Evolutionary conservation across 2,113 vertebrate genomes (phyloP).

Genomic region (Sprattus sprattus): DNA sequence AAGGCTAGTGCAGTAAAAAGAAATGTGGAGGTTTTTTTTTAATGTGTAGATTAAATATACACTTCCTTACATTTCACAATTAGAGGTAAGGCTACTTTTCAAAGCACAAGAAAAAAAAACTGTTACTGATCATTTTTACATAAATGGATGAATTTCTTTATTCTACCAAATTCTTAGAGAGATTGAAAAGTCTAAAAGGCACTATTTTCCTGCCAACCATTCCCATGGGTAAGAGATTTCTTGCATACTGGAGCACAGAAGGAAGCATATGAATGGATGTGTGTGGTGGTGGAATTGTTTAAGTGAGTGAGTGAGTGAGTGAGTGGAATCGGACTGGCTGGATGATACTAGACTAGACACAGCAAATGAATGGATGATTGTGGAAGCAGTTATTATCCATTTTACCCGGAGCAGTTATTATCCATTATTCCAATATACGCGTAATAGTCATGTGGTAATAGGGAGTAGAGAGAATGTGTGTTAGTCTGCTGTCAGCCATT

Average conservation of each 20-base stretch:
- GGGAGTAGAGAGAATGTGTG: not conserved
- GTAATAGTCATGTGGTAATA: not conserved
- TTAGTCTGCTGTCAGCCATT: not conserved
- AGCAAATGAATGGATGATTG: not conserved
- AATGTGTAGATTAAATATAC: not conserved
- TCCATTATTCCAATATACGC: not conserved
- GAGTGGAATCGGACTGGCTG: not conserved
- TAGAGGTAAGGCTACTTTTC: not conserved
- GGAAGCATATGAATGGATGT: not conserved
- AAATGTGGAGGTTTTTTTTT: not conserved
- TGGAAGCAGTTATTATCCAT: not conserved
- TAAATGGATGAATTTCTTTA: not conserved
- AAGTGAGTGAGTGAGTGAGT: not conserved
- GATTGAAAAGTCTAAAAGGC: not conserved
- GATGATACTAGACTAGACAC: not conserved
- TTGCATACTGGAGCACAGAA: not conserved
- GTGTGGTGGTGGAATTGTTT: not conserved
- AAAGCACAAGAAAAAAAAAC: not conserved
- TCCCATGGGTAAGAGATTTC: not conserved
- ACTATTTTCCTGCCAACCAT: not conserved
- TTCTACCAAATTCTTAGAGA: not conserved
- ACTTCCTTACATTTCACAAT: not conserved
- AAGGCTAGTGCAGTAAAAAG: not conserved
- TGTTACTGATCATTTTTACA: not conserved
- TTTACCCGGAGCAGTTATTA: not conserved